These are phyloP conservation scores for Cheilosia soror DNA, from an alignment of 2,888 invertebrate genomes.

Conservation along the genomic window DNA sequence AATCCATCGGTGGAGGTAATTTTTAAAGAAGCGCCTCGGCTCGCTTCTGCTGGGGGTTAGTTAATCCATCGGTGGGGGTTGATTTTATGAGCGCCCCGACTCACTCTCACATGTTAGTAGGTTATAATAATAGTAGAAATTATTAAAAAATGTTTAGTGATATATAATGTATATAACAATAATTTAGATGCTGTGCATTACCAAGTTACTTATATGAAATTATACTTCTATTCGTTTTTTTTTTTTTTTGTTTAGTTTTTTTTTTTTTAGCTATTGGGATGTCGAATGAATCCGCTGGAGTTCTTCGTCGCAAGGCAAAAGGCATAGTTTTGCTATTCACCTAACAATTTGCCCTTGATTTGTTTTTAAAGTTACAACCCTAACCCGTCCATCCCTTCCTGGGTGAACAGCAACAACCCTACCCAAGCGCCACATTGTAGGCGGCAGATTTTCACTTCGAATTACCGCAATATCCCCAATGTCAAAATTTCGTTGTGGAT, in stretches of 20 bases:
- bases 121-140: neutral
- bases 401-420: conserved; percentile 4
- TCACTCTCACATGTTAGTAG: neutral
- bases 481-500: neutral
- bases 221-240: neutral
- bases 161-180: neutral
- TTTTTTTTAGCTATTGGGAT: neutral
- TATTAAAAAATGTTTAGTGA: neutral
- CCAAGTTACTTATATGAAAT: neutral
- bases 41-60: too few relatives aligned
- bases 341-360: conserved; percentile 12
- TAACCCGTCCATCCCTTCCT: conserved; percentile 22
- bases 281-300: neutral
- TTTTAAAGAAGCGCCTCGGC: too few relatives aligned
- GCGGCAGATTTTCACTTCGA: conserved; percentile 29
- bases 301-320: conserved; percentile 17
- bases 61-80: neutral
- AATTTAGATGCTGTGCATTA: neutral
- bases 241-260: neutral
- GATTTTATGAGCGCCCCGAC: neutral
- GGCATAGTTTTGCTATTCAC: conserved; percentile 17
- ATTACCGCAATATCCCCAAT: conserved; percentile 16
- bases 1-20: neutral
- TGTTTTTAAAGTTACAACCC: conserved; percentile 7
- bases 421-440: conserved; percentile 11